These are phyloP conservation scores for Ectemnius continuus DNA, from an alignment of 2,888 invertebrate species.

Conservation along the genomic window DNA sequence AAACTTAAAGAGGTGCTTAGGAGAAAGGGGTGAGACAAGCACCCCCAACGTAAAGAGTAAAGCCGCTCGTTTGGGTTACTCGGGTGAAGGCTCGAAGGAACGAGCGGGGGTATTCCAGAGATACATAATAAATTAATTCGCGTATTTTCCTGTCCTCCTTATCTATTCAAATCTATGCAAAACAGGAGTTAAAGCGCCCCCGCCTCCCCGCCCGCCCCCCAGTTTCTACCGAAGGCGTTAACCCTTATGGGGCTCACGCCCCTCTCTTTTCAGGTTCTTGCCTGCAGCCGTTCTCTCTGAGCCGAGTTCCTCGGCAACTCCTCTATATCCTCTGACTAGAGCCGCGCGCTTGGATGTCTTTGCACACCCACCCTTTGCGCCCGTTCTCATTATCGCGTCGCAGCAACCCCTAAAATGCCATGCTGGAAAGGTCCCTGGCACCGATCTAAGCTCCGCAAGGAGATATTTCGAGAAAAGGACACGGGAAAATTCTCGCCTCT, in stretches of 20 bases:
- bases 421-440: slow-evolving; percentile 71
- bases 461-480: slow-evolving; percentile 65
- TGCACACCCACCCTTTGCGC: slow-evolving; percentile 73
- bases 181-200: slow-evolving; percentile 76
- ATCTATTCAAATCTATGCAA: slow-evolving; percentile 78
- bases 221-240: slow-evolving; percentile 64
- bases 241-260: slow-evolving; percentile 68
- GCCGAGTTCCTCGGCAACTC: slow-evolving; percentile 40
- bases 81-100: slow-evolving; percentile 37
- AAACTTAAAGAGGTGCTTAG: slow-evolving; percentile 71
- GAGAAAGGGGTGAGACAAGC: slow-evolving; percentile 47
- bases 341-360: slow-evolving; percentile 71
- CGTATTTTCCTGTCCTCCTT: slow-evolving; percentile 73
- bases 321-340: slow-evolving; percentile 64
- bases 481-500: slow-evolving; percentile 60
- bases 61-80: slow-evolving; percentile 58
- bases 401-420: slow-evolving; percentile 75
- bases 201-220: too few species aligned
- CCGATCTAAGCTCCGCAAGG: slow-evolving; percentile 65
- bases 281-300: slow-evolving; percentile 28
- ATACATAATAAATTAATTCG: slow-evolving; percentile 78
- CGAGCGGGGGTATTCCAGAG: slow-evolving; percentile 59
- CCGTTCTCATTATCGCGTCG: slow-evolving; percentile 77
- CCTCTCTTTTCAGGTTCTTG: slow-evolving; percentile 52
- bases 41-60: slow-evolving; percentile 66